These are phyloP conservation scores for Boleophthalmus pectinirostris DNA, from an alignment of 2,113 vertebrate genomes.

Conservation along the genomic window DNA sequence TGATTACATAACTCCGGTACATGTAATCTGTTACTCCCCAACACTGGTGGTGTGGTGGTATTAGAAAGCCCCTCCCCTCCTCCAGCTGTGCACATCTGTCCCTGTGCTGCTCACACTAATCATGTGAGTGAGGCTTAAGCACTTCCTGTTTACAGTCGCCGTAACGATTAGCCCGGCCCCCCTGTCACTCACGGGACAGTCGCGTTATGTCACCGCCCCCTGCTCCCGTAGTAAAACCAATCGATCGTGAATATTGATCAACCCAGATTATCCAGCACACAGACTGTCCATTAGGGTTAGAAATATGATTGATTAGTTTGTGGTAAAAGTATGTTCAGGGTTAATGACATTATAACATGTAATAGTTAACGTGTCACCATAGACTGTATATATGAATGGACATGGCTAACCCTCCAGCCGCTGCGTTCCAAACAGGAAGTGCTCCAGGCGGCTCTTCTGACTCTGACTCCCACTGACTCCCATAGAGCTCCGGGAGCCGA, in stretches of 20 bases:
- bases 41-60: too few relatives aligned
- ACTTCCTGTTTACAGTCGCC: constrained; percentile 45
- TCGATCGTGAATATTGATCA: constrained; percentile 37
- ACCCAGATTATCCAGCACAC: constrained; percentile 22
- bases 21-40: too few relatives aligned
- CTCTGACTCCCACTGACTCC: too few relatives aligned
- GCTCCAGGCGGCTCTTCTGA: too few relatives aligned
- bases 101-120: background rate
- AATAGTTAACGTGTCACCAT: too few relatives aligned
- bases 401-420: too few relatives aligned
- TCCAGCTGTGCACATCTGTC: background rate
- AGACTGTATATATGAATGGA: too few relatives aligned
- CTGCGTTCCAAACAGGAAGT: too few relatives aligned
- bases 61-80: background rate
- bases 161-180: constrained; percentile 40
- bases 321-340: too few relatives aligned
- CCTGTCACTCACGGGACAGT: constrained; percentile 13
- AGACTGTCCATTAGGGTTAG: background rate
- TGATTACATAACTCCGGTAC: too few relatives aligned
- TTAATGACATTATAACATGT: too few relatives aligned
- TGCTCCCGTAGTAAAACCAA: constrained; percentile 43
- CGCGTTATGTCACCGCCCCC: constrained; percentile 24
- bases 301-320: background rate
- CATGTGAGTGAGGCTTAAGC: constrained; percentile 10
- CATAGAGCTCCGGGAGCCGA: too few relatives aligned